These are phyloP conservation scores for Branchellion lobata DNA, from an alignment of 2,888 invertebrate species.

Conservation along the genomic window DNA sequence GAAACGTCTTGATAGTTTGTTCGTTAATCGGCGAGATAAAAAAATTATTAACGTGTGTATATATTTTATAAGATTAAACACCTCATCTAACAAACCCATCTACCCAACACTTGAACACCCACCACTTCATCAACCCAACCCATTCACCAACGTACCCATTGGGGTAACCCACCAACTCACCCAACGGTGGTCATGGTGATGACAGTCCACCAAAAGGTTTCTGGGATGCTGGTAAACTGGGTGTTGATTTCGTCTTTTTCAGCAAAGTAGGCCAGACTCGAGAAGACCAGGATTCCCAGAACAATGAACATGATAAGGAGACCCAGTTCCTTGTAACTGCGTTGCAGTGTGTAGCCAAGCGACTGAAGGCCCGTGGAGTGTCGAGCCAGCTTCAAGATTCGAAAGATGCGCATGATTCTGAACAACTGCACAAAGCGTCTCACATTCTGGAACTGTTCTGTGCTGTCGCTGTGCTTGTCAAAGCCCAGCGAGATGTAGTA, in stretches of 20 bases:
- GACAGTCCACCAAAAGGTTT: constrained; percentile 99
- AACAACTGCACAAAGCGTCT: constrained; percentile 96
- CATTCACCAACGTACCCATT: too few species aligned
- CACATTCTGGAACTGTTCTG: constrained; percentile 75
- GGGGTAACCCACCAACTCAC: too few species aligned
- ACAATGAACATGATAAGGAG: constrained; percentile 97
- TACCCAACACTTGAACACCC: too few species aligned
- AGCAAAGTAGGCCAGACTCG: constrained; percentile 96
- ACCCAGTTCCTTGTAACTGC: constrained; percentile 95
- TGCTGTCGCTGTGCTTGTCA: constrained; percentile 85
- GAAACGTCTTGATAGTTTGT: too few species aligned
- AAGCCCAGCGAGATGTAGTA: constrained; percentile 97
- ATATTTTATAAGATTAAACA: background rate
- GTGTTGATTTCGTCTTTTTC: constrained; percentile 95
- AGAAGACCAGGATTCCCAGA: constrained; percentile 97
- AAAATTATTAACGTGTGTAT: too few species aligned
- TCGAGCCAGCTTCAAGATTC: constrained; percentile 71
- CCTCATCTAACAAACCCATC: too few species aligned
- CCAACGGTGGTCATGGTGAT: constrained; percentile 79
- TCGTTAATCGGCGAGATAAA: too few species aligned
- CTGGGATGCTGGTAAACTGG: constrained; percentile 96
- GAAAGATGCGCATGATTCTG: constrained; percentile 71
- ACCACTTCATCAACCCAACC: too few species aligned
- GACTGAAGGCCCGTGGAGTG: constrained; percentile 95
- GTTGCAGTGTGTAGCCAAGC: constrained; percentile 93